Conservation (phyloP, 2,113 vertebrate genomes). For the Sula dactylatra region DNA sequence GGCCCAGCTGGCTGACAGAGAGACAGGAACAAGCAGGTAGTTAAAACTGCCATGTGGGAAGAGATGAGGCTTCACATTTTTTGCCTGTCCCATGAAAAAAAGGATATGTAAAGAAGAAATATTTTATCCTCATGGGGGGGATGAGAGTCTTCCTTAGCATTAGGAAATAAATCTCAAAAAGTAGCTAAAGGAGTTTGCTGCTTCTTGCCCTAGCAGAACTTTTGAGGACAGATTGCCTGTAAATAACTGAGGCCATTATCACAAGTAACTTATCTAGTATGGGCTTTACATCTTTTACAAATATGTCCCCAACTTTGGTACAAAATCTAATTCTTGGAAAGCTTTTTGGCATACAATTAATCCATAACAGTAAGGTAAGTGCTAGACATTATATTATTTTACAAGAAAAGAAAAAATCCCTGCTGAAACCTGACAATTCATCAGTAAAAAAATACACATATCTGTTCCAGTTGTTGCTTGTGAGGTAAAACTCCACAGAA, state of each 20-base stretch:
- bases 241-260: not conserved
- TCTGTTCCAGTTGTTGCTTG: not conserved
- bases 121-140: not conserved
- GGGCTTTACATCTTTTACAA: not conserved
- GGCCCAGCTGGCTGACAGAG: not conserved
- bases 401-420: not conserved
- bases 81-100: not conserved
- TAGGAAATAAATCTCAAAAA: not conserved
- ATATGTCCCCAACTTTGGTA: not conserved
- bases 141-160: not conserved
- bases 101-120: not conserved
- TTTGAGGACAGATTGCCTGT: not conserved
- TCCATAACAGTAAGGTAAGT: not conserved
- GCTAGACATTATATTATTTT: not conserved
- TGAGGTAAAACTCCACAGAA: not conserved
- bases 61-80: not conserved
- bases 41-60: not conserved
- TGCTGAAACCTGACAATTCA: not conserved
- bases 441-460: not conserved
- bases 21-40: not conserved
- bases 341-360: not conserved
- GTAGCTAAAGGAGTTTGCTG: not conserved
- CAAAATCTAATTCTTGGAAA: not conserved
- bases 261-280: not conserved
- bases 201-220: not conserved